Evolutionary conservation across 2,113 vertebrate species (phyloP).

Genomic region (Indicator maculatus): DNA sequence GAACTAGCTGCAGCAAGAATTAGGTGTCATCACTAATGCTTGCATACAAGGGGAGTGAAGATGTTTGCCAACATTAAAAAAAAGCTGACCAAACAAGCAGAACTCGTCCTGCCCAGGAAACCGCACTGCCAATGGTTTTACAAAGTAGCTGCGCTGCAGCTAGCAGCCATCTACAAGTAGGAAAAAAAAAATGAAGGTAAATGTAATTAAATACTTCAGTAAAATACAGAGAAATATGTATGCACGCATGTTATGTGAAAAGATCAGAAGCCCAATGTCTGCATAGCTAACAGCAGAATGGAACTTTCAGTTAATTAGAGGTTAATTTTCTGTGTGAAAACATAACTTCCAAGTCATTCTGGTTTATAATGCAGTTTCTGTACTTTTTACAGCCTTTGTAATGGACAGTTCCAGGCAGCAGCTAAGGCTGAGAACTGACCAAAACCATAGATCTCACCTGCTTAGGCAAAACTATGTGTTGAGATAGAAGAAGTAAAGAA

Average conservation of each 20-base stretch:
- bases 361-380: neutral
- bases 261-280: neutral
- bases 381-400: neutral
- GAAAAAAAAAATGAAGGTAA: neutral
- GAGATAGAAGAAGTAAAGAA: neutral
- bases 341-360: neutral
- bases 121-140: neutral
- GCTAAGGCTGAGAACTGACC: neutral
- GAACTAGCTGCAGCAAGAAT: neutral
- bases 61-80: neutral
- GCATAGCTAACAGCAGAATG: neutral
- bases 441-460: neutral
- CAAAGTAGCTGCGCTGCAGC: neutral
- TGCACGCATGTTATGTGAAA: neutral
- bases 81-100: neutral
- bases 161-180: neutral
- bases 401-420: neutral
- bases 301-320: neutral
- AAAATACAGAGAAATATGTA: neutral
- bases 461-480: neutral
- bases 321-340: neutral
- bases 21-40: neutral
- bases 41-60: neutral
- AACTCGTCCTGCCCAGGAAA: neutral
- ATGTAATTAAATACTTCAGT: neutral